phyloP scores from a whole-genome alignment of 2,113 vertebrate species.

The Tautogolabrus adspersus region DNA sequence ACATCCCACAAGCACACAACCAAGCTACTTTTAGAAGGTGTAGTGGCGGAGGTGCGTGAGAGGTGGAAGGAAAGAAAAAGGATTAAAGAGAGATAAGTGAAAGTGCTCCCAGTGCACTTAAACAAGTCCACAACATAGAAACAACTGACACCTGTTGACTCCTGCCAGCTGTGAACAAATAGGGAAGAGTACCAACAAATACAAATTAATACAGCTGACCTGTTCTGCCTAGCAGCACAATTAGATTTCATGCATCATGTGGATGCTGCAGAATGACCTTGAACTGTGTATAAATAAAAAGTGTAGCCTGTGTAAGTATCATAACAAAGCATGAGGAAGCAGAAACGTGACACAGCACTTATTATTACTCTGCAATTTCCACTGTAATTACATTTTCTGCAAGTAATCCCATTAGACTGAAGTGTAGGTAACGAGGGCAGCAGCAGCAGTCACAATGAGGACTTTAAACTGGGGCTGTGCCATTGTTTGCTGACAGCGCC shows the following conservation, averaged over 20 bases:
- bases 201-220: neutral
- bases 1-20: neutral
- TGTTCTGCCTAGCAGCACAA: constrained; percentile 10
- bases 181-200: neutral
- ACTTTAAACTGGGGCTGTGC: constrained; percentile 29
- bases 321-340: constrained; percentile 25
- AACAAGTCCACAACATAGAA: neutral
- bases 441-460: constrained; percentile 32
- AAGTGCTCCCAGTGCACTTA: neutral
- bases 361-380: constrained; percentile 34
- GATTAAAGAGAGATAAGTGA: constrained; percentile 22
- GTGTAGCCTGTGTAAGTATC: neutral
- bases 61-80: constrained; percentile 9
- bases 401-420: constrained; percentile 50
- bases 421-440: constrained; percentile 53
- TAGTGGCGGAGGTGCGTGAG: constrained; percentile 12
- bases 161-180: neutral
- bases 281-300: neutral
- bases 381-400: constrained; percentile 51
- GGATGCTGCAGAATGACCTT: constrained; percentile 29
- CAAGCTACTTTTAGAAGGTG: constrained; percentile 31
- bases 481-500: constrained; percentile 42
- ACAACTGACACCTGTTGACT: neutral
- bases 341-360: constrained; percentile 21
- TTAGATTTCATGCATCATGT: neutral